A percentile compares a stretch with the other conserved stretches of the same genome.
Conservation (phyloP, 2,797 vertebrate genomes). For the Hydrolagus colliei region DNA sequence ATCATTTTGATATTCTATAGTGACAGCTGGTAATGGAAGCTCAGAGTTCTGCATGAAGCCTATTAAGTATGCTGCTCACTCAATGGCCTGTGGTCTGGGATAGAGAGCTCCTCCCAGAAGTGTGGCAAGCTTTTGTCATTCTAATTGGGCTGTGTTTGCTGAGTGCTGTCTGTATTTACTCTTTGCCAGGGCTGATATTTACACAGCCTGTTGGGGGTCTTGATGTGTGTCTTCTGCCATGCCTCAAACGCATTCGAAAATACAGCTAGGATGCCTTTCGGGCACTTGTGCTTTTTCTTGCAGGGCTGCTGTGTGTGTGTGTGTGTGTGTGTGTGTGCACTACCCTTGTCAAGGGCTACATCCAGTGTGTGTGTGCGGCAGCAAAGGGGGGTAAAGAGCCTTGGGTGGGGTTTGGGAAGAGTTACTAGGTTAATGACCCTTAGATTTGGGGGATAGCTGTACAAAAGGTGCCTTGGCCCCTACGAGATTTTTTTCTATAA, state of each 20-base stretch:
- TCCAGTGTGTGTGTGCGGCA: slow-evolving; percentile 51
- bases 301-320: slow-evolving; percentile 32
- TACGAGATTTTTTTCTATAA: slow-evolving; percentile 53
- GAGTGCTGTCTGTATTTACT: slow-evolving; percentile 68
- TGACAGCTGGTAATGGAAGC: slow-evolving; percentile 84
- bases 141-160: slow-evolving; percentile 72
- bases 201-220: slow-evolving; percentile 54
- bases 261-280: slow-evolving; percentile 55
- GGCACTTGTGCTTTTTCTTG: slow-evolving; percentile 52
- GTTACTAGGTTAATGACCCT: slow-evolving; percentile 66
- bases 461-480: background rate
- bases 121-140: slow-evolving; percentile 88
- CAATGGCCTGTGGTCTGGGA: slow-evolving; percentile 73
- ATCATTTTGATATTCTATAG: slow-evolving; percentile 65
- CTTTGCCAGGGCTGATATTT: slow-evolving; percentile 60
- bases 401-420: slow-evolving; percentile 35
- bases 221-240: slow-evolving; percentile 33
- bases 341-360: slow-evolving; percentile 39
- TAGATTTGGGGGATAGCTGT: background rate
- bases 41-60: slow-evolving; percentile 73
- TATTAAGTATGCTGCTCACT: slow-evolving; percentile 81
- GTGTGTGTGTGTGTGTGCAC: background rate
- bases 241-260: slow-evolving; percentile 38
- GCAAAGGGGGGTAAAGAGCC: slow-evolving; percentile 35
- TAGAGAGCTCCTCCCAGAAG: slow-evolving; percentile 82